A percentile compares a stretch with the other conserved stretches of the same genome.
phyloP scores from a whole-genome alignment of 2,888 invertebrate genomes.

The Agonum fuliginosum region DNA sequence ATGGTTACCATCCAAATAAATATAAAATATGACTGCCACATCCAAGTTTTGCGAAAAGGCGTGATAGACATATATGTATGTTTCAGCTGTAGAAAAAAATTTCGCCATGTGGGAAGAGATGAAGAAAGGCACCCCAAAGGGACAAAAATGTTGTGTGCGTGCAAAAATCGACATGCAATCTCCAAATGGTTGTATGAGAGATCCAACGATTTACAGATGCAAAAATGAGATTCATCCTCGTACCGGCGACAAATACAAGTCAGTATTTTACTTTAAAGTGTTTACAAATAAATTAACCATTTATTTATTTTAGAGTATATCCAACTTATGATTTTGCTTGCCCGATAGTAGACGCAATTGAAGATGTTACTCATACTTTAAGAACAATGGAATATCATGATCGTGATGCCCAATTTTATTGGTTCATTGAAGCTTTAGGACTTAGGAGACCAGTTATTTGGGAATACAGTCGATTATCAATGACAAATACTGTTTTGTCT shows the following conservation, averaged over 20 bases:
- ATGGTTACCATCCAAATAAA: too few species aligned
- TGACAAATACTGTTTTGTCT: conserved; percentile 98
- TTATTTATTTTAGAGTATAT: conserved; percentile 84
- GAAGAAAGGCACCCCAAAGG: conserved; percentile 86
- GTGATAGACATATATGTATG: too few species aligned
- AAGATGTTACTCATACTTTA: conserved; percentile 97
- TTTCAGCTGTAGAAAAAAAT: conserved; percentile 88
- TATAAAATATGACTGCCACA: too few species aligned
- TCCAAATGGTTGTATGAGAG: conserved; percentile 96
- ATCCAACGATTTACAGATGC: conserved; percentile 98
- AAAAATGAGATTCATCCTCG: conserved; percentile 96
- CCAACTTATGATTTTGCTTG: conserved; percentile 99
- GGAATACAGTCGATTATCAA: conserved; percentile 96
- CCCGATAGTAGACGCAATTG: conserved; percentile 98
- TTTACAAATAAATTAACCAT: not conserved
- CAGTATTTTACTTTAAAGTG: conserved; percentile 65
- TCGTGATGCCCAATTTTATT: conserved; percentile 97
- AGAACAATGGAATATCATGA: conserved; percentile 99
- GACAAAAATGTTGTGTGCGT: conserved; percentile 94
- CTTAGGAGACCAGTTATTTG: conserved; percentile 95
- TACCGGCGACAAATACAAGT: conserved; percentile 97
- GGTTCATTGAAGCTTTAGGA: conserved; percentile 93
- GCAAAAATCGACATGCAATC: conserved; percentile 99
- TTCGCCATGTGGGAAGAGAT: conserved; percentile 95
- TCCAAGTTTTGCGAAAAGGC: too few species aligned